Conservation (phyloP, 1,140 invertebrate species). For the Drosophila ohnishii region DNA sequence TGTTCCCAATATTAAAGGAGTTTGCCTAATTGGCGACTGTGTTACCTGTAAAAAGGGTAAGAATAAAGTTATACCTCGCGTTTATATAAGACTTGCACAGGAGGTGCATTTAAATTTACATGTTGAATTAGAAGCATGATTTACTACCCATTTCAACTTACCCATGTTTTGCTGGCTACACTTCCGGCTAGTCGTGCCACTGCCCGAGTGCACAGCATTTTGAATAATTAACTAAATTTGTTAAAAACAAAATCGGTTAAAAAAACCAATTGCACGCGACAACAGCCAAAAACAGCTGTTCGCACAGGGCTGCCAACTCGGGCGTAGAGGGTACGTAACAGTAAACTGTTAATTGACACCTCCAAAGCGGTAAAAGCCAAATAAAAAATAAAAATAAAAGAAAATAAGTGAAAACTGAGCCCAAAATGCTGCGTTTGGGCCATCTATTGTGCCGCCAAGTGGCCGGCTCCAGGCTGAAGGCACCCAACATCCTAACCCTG, state of each 20-base stretch:
- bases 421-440: slow-evolving; percentile 54
- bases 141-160: slow-evolving; percentile 1
- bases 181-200: slow-evolving; percentile 36
- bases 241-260: slow-evolving; percentile 44
- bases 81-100: slow-evolving; percentile 68
- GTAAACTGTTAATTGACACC: neutral
- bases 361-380: neutral
- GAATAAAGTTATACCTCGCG: slow-evolving; percentile 21
- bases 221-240: slow-evolving; percentile 28
- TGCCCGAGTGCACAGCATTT: slow-evolving; percentile 67
- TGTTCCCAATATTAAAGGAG: neutral
- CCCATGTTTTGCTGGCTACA: slow-evolving; percentile 27
- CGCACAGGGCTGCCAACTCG: slow-evolving; percentile 42
- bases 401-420: neutral
- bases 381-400: slow-evolving; percentile 6
- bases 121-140: neutral
- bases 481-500: neutral
- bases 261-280: slow-evolving; percentile 43
- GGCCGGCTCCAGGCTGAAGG: neutral
- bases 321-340: no score
- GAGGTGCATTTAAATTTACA: neutral
- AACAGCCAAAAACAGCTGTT: slow-evolving; percentile 43
- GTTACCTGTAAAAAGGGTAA: slow-evolving; percentile 29
- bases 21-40: slow-evolving; percentile 43
- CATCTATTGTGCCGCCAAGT: slow-evolving; percentile 47